These are phyloP conservation scores for Hypsibius dujardini DNA, from an alignment of 1,140 invertebrate species.

Conservation along the genomic window DNA sequence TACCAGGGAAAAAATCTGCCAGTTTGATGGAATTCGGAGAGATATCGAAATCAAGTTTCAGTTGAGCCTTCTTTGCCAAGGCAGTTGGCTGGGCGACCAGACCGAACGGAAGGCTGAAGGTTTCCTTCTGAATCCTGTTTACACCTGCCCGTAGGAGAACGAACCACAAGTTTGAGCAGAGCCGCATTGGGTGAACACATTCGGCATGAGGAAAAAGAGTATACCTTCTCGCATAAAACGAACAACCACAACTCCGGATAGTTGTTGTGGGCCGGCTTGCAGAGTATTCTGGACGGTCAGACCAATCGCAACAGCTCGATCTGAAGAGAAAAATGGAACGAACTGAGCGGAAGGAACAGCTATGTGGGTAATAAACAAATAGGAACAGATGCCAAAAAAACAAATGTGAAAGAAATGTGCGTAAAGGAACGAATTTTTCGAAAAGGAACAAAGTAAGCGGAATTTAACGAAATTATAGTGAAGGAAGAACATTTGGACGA, in stretches of 20 bases:
- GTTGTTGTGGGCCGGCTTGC: neutral
- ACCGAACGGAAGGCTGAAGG: neutral
- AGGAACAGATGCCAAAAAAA: too few species aligned
- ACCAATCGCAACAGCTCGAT: neutral
- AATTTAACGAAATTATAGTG: too few species aligned
- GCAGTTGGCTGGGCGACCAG: neutral
- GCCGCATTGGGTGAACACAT: neutral
- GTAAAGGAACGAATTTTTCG: too few species aligned
- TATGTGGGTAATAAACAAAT: too few species aligned
- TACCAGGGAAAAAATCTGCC: neutral
- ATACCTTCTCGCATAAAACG: neutral
- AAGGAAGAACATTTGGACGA: too few species aligned
- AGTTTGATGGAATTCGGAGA: neutral
- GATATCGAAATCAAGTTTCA: conserved; percentile 9
- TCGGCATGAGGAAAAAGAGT: too few species aligned
- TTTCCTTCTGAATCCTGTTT: neutral
- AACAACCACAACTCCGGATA: neutral
- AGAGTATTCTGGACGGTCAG: neutral
- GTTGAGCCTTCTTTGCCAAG: neutral
- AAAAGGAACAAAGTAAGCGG: too few species aligned
- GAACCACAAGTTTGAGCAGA: neutral
- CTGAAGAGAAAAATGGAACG: neutral
- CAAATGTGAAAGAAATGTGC: too few species aligned
- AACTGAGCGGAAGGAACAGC: too few species aligned
- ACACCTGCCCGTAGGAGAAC: neutral